These are phyloP conservation scores for Sceloporus undulatus DNA, from an alignment of 2,113 vertebrate species.

Conservation along the genomic window DNA sequence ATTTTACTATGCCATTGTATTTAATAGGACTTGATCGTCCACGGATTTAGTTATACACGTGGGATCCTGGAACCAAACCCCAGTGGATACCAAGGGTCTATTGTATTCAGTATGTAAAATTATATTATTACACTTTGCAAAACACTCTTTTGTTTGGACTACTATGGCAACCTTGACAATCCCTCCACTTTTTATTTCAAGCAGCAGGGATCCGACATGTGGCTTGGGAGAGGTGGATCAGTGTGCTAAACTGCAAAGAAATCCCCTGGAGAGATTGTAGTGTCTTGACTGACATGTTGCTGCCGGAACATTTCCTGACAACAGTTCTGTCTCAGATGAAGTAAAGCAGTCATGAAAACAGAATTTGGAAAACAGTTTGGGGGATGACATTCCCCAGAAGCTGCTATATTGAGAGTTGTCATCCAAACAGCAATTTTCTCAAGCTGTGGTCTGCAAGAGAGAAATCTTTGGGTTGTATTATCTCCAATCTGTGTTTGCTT, in stretches of 20 bases:
- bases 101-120: no score
- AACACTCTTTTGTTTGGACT: neutral
- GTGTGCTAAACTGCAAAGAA: neutral
- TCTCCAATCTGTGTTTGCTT: neutral
- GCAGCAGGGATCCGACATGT: neutral
- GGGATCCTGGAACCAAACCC: no score
- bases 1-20: no score
- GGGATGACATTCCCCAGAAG: no score
- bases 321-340: no score
- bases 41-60: no score
- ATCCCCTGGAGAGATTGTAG: neutral
- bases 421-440: no score
- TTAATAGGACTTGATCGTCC: no score
- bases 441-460: neutral
- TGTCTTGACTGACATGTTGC: neutral
- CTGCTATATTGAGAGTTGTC: no score
- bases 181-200: neutral
- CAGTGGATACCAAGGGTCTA: no score
- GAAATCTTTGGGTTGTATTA: neutral
- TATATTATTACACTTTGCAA: neutral
- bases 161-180: neutral
- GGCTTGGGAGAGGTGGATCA: neutral
- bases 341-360: neutral
- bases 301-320: neutral
- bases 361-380: no score